These are phyloP conservation scores for Leptopilina syphax DNA, from an alignment of 2,888 invertebrate genomes.

Conservation along the genomic window DNA sequence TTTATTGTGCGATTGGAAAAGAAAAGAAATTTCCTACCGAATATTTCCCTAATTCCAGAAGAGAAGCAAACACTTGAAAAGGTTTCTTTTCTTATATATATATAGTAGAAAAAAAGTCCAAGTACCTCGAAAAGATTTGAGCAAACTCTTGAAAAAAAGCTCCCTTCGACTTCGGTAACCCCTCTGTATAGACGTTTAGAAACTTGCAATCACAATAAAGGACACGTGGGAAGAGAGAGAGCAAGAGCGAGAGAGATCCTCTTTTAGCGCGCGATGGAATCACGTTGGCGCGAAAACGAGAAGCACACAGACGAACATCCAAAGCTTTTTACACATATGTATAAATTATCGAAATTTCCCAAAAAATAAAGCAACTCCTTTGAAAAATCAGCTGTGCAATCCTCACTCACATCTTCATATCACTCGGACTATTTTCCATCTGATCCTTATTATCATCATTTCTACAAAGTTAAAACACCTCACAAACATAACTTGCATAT, in stretches of 20 bases:
- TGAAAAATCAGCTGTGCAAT: constrained; percentile 52
- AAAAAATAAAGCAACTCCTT: constrained; percentile 1
- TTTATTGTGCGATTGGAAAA: too few species aligned
- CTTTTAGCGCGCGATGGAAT: constrained; percentile 44
- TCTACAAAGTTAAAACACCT: neutral
- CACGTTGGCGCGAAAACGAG: constrained; percentile 51
- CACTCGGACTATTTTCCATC: constrained; percentile 31
- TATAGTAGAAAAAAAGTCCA: neutral
- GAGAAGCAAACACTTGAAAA: neutral
- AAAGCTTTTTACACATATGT: constrained; percentile 47
- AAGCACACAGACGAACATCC: constrained; percentile 44
- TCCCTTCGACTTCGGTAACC: neutral
- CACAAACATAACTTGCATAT: constrained; percentile 24
- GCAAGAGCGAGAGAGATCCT: neutral
- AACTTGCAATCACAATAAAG: constrained; percentile 5
- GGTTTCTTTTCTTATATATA: neutral
- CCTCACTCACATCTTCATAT: constrained; percentile 26
- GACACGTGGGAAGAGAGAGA: constrained; percentile 41
- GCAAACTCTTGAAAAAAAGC: neutral
- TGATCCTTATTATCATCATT: neutral
- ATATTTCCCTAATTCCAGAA: too few species aligned
- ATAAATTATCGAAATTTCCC: neutral
- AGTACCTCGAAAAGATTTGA: neutral
- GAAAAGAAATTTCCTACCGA: too few species aligned
- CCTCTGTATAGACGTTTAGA: neutral